These are phyloP conservation scores for Hippopotamyrus pictus DNA, from an alignment of 2,797 vertebrate genomes.

Conservation along the genomic window DNA sequence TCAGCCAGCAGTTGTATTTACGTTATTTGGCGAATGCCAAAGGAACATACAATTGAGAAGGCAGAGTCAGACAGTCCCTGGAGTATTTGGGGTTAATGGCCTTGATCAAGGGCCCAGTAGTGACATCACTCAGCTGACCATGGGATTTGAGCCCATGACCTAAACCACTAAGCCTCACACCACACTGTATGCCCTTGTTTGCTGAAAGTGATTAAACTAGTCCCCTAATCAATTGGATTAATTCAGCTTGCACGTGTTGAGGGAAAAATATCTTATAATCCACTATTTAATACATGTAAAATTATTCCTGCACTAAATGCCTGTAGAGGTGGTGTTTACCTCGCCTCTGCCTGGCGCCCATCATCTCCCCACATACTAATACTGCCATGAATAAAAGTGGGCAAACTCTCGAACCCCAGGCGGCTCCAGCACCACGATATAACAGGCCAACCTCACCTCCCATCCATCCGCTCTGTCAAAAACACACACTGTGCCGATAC, in stretches of 20 bases:
- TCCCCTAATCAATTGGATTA: neutral
- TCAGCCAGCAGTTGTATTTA: neutral
- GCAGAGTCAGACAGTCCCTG: neutral
- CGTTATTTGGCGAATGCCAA: neutral
- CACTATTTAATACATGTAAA: neutral
- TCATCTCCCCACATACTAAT: neutral
- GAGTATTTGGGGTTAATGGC: neutral
- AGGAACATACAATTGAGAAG: neutral
- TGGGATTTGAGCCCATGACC: neutral
- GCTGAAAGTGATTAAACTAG: neutral
- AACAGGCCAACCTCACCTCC: constrained; percentile 20
- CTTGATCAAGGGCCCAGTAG: neutral
- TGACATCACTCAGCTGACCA: neutral
- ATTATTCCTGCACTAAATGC: neutral
- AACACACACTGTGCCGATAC: neutral
- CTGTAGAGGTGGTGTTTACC: neutral
- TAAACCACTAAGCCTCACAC: neutral
- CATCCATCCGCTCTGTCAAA: constrained; percentile 41
- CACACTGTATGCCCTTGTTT: neutral
- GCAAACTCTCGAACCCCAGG: neutral
- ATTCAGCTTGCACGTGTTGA: neutral
- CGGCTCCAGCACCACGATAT: neutral
- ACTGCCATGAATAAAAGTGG: neutral
- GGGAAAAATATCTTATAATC: neutral
- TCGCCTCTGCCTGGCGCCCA: neutral